These are phyloP conservation scores for Irena cyanogastra DNA, from an alignment of 2,113 vertebrate genomes.

Conservation along the genomic window DNA sequence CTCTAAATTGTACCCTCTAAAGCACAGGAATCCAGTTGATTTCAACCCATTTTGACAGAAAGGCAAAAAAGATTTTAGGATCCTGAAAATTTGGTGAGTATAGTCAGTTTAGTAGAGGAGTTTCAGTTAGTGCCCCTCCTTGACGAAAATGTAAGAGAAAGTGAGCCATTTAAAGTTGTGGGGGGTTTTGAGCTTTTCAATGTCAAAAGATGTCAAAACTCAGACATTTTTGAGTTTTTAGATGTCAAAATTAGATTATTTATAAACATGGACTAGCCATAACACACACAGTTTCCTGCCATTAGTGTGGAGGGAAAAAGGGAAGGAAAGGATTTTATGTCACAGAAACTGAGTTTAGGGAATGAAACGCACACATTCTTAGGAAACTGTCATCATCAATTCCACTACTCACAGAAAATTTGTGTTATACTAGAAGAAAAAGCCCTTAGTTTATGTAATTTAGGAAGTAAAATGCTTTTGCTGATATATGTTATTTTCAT, in stretches of 20 bases:
- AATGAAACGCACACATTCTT: not conserved
- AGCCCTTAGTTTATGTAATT: not conserved
- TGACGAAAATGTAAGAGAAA: not conserved
- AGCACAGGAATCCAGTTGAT: not conserved
- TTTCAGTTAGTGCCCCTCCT: not conserved
- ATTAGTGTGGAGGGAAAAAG: not conserved
- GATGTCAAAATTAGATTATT: not conserved
- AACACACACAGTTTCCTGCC: not conserved
- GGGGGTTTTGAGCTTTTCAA: accelerated
- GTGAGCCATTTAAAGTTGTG: not conserved
- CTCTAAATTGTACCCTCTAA: not conserved
- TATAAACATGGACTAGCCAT: not conserved
- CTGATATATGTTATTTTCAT: not conserved
- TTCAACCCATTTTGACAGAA: not conserved
- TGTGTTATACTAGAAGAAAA: not conserved
- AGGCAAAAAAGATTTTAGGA: not conserved
- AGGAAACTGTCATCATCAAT: not conserved
- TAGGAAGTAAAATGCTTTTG: not conserved
- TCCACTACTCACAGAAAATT: not conserved
- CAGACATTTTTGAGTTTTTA: no score
- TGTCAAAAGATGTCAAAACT: no score
- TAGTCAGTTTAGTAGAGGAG: not conserved
- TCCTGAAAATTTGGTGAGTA: not conserved
- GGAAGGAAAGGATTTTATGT: not conserved
- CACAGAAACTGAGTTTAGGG: not conserved